Evolutionary conservation across 2,797 vertebrate genomes (phyloP).

Genomic region (Liasis olivaceus): DNA sequence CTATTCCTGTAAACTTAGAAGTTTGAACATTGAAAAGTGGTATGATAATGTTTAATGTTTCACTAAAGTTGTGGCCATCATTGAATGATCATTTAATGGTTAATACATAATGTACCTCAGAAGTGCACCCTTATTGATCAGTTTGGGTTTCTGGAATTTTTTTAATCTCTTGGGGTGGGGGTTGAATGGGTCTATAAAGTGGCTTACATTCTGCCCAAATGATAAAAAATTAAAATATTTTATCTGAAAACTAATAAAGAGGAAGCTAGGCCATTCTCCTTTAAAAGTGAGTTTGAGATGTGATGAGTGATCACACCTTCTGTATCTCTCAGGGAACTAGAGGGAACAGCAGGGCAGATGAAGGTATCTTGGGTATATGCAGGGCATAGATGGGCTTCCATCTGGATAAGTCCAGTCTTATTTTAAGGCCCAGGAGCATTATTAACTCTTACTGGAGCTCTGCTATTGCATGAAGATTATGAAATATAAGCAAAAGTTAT

Average conservation of each 20-base stretch:
- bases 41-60: not conserved
- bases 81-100: not conserved
- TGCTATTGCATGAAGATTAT: not conserved
- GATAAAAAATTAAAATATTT: not conserved
- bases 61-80: not conserved
- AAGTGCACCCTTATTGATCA: not conserved
- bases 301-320: not conserved
- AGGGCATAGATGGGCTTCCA: not conserved
- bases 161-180: not conserved
- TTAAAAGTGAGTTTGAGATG: not conserved
- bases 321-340: not conserved
- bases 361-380: not conserved
- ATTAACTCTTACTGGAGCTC: not conserved
- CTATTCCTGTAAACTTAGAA: not conserved
- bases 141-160: not conserved
- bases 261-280: not conserved
- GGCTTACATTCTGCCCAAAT: not conserved
- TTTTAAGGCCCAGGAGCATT: not conserved
- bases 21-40: not conserved
- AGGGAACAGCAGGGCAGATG: not conserved
- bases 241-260: not conserved
- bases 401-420: not conserved
- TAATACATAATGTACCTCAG: not conserved
- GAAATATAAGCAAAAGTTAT: not conserved
- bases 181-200: not conserved